Evolutionary conservation across 1,140 invertebrate genomes (phyloP), one percentile per base, ranked within the genome.

Genomic region (Trichonephila inaurata): DNA sequence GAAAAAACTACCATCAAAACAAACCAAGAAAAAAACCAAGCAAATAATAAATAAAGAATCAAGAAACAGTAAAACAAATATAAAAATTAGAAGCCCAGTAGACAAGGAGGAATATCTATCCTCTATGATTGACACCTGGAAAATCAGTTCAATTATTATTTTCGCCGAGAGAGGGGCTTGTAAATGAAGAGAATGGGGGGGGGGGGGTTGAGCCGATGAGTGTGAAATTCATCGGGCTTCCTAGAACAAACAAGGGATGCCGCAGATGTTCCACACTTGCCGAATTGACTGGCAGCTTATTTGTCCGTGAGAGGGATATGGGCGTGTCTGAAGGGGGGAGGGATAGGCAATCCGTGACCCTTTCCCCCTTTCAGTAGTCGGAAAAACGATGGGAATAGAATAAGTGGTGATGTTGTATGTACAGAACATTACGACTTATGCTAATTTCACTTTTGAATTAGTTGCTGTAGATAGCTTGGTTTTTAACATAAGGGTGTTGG

Each of bases 201-300:
- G 72, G 12, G 69, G 69, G 28, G 28, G 16, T 19, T 81, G 8
- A 40, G 69, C 21, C 21, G 40, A 83, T 91, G 44, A 91, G 89
- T 83, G 89, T 91, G 77, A 91, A 91, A 91, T 91, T 91, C 89
- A 83, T 83, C 89, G 89, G 77, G 58, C 77, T 91, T 62, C 89
- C 64, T 83, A 91, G 89, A 91, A 91, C 89, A 91, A 91, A 91
- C 89, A 91, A 91, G 77, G 44, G 58, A 40, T 64, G 89, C 89
- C 72, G 89, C 89, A 91, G 77, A 91, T 91, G 72, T 82, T 24
- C 60, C 8, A 7, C 62, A 64, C 62, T 64, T 64, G 62, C 21
- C 21, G 62, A 64, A 77, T n/a, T 91, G 89, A 91, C 58, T 91
- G 89, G 89, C 89, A 91, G 89, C 77, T 91, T 91, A 91, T 91